Conservation (phyloP, 2,888 invertebrate species). For the Hymenopus coronatus region DNA sequence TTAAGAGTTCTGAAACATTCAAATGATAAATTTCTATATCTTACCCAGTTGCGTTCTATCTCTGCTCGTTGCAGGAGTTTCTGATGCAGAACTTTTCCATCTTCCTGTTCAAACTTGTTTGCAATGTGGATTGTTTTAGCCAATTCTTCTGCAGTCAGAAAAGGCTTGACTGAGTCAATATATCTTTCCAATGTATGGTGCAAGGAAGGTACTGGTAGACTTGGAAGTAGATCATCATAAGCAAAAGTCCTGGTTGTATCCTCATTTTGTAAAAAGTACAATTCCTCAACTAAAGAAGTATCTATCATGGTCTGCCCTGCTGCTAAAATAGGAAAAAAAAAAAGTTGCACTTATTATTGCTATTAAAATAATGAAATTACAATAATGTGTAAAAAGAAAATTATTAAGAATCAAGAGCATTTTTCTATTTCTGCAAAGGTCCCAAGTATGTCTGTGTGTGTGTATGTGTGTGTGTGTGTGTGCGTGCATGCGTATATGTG, state of each 20-base stretch:
- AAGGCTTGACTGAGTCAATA: conserved; percentile 51
- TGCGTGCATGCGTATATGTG: too few relatives aligned
- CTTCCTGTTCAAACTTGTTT: conserved; percentile 50
- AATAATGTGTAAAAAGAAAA: not conserved
- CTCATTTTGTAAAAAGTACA: not conserved
- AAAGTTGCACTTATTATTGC: too few relatives aligned
- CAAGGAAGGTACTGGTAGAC: conserved; percentile 54
- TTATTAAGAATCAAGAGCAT: not conserved
- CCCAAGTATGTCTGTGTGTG: too few relatives aligned
- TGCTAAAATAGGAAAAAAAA: not conserved
- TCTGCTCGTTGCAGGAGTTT: conserved; percentile 48
- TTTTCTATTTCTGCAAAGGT: not conserved
- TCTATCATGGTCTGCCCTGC: not conserved
- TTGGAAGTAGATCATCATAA: conserved; percentile 52
- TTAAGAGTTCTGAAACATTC: too few relatives aligned
- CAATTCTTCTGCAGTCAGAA: conserved; percentile 49
- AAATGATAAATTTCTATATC: not conserved
- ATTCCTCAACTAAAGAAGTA: not conserved
- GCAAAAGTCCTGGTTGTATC: conserved; percentile 47
- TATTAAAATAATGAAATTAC: not conserved
- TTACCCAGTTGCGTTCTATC: conserved; percentile 54
- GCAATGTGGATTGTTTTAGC: conserved; percentile 47
- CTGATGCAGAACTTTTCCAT: conserved; percentile 51
- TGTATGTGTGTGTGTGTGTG: too few relatives aligned
- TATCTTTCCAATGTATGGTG: conserved; percentile 54